These are phyloP conservation scores for Trichonephila clavata DNA, from an alignment of 1,140 invertebrate genomes.

Conservation along the genomic window DNA sequence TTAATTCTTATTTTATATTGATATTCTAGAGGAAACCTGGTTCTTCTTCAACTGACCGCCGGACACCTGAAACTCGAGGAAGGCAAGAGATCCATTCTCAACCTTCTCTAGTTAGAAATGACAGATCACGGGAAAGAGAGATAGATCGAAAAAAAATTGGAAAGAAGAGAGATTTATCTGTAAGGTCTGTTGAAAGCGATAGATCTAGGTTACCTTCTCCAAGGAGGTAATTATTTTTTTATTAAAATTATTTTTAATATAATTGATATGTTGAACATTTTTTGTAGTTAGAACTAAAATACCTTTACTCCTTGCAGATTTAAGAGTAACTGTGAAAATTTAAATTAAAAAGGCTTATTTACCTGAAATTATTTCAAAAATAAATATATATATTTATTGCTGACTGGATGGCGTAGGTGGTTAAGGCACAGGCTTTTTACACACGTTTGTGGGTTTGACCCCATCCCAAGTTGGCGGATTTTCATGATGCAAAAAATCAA, in stretches of 20 bases:
- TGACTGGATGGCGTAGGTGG: too few species aligned
- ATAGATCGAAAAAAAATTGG: slow-evolving; percentile 49
- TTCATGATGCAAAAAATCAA: too few species aligned
- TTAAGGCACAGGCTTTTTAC: too few species aligned
- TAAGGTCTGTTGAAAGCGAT: slow-evolving; percentile 64
- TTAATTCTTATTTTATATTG: background rate
- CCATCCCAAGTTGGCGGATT: too few species aligned
- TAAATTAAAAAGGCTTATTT: too few species aligned
- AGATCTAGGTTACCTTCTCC: slow-evolving; percentile 57
- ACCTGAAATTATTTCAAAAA: too few species aligned
- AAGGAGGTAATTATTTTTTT: slow-evolving; percentile 47
- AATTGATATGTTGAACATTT: too few species aligned
- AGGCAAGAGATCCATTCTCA: slow-evolving; percentile 55
- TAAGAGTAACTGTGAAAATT: too few species aligned
- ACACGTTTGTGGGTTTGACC: too few species aligned
- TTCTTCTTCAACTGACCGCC: slow-evolving; percentile 28
- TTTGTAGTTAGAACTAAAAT: too few species aligned
- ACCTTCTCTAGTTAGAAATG: slow-evolving; percentile 30
- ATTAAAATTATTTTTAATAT: background rate
- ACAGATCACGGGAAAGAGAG: slow-evolving; percentile 56
- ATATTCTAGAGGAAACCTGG: slow-evolving; percentile 38
- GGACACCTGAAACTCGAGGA: slow-evolving; percentile 56
- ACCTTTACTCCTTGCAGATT: too few species aligned
- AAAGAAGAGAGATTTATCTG: slow-evolving; percentile 57
- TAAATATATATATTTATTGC: too few species aligned